phyloP scores from a whole-genome alignment of 2,797 vertebrate genomes.

The Orestias chungarensis region DNA sequence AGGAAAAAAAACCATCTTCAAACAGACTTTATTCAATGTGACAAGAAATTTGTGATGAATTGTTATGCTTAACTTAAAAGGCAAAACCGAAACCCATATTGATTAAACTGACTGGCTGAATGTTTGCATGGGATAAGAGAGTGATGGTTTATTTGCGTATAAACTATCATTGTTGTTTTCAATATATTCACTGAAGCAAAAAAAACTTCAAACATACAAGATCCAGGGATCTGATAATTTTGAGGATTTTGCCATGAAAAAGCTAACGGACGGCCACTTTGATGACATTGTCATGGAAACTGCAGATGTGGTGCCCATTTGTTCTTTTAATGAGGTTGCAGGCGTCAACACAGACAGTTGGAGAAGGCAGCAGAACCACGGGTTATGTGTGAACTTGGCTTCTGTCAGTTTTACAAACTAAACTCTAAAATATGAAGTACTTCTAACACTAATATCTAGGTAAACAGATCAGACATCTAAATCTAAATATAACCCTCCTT shows the following conservation, averaged over 20 bases:
- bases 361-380: too few relatives aligned
- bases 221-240: slow-evolving; percentile 3
- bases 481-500: too few relatives aligned
- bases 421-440: too few relatives aligned
- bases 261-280: slow-evolving; percentile 8
- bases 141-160: background rate
- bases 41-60: background rate
- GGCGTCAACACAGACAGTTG: too few relatives aligned
- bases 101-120: background rate
- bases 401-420: too few relatives aligned
- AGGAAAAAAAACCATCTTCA: slow-evolving; percentile 23
- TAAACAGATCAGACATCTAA: too few relatives aligned
- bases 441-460: too few relatives aligned
- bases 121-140: slow-evolving; percentile 19
- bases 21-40: slow-evolving; percentile 3
- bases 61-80: background rate
- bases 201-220: too few relatives aligned
- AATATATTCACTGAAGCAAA: too few relatives aligned
- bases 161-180: slow-evolving; percentile 19
- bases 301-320: slow-evolving; percentile 26
- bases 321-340: too few relatives aligned
- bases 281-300: slow-evolving; percentile 43
- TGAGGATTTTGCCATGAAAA: background rate
- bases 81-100: background rate
- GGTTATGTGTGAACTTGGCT: too few relatives aligned